Evolutionary conservation across 2,797 vertebrate species (phyloP).

Genomic region (Lepus townsendii): DNA sequence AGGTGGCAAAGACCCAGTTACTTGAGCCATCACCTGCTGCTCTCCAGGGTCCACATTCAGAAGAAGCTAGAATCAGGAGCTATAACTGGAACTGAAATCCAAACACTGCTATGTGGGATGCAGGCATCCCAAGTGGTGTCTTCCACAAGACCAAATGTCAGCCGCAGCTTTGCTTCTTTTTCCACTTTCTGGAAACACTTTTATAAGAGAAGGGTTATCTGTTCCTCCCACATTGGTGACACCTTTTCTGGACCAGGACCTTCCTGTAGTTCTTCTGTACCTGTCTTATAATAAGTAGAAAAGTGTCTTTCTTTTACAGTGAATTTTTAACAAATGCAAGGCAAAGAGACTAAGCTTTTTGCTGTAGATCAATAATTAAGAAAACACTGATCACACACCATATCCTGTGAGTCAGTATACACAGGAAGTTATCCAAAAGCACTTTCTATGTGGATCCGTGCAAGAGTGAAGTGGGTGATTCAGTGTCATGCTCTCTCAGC

Average conservation of each 20-base stretch:
- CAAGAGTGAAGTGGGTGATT: not conserved
- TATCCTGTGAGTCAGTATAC: not conserved
- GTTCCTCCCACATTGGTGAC: not conserved
- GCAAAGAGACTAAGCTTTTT: not conserved
- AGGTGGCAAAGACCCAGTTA: too few relatives aligned
- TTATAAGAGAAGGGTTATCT: not conserved
- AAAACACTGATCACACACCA: not conserved
- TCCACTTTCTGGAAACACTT: conserved; percentile 21
- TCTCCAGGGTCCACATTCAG: too few relatives aligned
- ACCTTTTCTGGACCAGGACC: not conserved
- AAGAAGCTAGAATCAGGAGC: too few relatives aligned
- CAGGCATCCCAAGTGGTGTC: too few relatives aligned
- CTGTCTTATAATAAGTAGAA: not conserved
- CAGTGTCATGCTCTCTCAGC: not conserved
- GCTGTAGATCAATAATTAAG: not conserved
- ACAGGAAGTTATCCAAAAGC: not conserved
- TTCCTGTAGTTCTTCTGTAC: not conserved
- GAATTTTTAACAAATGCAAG: not conserved
- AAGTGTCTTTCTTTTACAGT: not conserved
- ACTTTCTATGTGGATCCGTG: not conserved
- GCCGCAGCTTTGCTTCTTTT: not conserved
- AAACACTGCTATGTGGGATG: too few relatives aligned
- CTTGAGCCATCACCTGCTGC: too few relatives aligned
- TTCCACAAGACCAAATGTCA: too few relatives aligned
- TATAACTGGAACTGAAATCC: too few relatives aligned